Evolutionary conservation across 2,797 vertebrate species (phyloP).

Genomic region (Eulemur coronatus): DNA sequence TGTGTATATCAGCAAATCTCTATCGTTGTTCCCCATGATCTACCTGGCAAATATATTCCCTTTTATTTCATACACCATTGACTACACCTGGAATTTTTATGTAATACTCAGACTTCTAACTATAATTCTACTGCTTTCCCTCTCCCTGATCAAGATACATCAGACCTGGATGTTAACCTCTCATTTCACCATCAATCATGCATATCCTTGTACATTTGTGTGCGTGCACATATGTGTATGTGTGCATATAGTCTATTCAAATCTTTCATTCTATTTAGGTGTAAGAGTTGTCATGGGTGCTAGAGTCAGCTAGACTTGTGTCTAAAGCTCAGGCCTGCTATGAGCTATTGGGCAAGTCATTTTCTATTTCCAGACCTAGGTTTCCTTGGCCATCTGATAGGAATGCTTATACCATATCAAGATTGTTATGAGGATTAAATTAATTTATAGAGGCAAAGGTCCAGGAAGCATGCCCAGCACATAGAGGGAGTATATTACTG

Average conservation of each 20-base stretch:
- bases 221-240: not conserved
- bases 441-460: not conserved
- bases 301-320: not conserved
- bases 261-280: not conserved
- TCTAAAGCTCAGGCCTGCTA: not conserved
- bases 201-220: not conserved
- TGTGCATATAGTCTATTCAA: not conserved
- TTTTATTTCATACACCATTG: not conserved
- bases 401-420: not conserved
- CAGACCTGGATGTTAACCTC: not conserved
- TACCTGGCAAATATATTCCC: not conserved
- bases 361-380: conserved; percentile 1
- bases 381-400: not conserved
- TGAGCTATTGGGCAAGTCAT: not conserved
- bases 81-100: not conserved
- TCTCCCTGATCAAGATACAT: not conserved
- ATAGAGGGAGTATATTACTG: not conserved
- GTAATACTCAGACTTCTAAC: not conserved
- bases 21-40: not conserved
- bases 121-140: not conserved
- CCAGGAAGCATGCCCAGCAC: not conserved
- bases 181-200: not conserved
- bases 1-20: not conserved
- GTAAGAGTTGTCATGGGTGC: not conserved
- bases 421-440: not conserved